phyloP scores from a whole-genome alignment of 2,888 invertebrate genomes.

The Cryptocheilus praepositus region DNA sequence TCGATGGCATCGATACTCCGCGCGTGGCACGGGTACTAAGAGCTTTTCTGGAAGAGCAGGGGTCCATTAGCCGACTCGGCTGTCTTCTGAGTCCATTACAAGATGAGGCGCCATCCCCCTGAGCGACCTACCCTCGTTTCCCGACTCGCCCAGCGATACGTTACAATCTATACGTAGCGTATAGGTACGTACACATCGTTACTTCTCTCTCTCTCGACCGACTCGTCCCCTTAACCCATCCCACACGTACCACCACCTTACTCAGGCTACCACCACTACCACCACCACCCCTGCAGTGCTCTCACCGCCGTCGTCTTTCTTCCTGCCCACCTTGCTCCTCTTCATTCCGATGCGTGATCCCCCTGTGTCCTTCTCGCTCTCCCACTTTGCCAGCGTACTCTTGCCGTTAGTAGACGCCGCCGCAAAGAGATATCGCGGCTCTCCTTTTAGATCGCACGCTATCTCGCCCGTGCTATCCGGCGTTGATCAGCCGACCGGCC shows the following conservation, averaged over 20 bases:
- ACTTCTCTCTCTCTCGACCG: constrained; percentile 4
- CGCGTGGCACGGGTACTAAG: constrained; percentile 70
- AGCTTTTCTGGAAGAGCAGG: constrained; percentile 72
- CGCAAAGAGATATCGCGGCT: too few relatives aligned
- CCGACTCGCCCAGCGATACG: constrained; percentile 56
- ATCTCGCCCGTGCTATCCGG: too few relatives aligned
- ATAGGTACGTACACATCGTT: constrained; percentile 40
- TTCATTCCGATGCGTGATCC: constrained; percentile 3
- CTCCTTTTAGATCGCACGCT: too few relatives aligned
- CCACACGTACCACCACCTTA: not conserved
- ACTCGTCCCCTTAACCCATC: constrained; percentile 4
- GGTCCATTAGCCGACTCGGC: constrained; percentile 74
- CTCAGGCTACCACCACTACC: not conserved
- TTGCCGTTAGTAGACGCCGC: too few relatives aligned
- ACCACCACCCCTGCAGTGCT: constrained; percentile 3
- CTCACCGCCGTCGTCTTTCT: not conserved
- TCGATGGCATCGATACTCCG: constrained; percentile 69
- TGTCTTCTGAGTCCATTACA: constrained; percentile 75
- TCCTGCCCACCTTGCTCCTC: not conserved
- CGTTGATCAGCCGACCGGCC: too few relatives aligned
- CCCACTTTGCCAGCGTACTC: too few relatives aligned
- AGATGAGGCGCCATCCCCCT: constrained; percentile 71
- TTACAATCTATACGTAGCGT: constrained; percentile 49
- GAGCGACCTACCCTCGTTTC: constrained; percentile 57
- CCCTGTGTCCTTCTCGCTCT: not conserved